Conservation (phyloP, 2,113 vertebrate species). For the Microcebus tavaratra region DNA sequence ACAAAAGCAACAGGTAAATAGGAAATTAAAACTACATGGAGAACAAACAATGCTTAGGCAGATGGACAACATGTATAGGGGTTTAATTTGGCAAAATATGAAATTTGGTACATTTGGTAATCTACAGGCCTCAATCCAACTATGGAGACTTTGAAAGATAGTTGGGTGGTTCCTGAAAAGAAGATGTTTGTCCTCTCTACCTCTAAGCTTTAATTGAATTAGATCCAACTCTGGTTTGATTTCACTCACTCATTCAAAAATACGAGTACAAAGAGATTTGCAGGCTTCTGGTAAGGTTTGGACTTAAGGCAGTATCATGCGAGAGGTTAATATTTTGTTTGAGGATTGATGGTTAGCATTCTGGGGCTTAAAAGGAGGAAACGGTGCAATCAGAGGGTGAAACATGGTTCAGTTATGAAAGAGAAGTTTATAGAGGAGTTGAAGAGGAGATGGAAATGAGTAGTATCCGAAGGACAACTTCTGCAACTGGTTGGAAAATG, state of each 20-base stretch:
- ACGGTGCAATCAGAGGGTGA: background rate
- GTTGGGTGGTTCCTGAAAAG: background rate
- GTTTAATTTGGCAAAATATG: constrained; percentile 17
- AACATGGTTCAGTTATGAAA: constrained; percentile 39
- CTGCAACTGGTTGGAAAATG: background rate
- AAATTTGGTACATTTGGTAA: background rate
- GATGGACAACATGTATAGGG: background rate
- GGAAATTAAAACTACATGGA: background rate
- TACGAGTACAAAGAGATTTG: background rate
- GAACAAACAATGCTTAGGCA: background rate
- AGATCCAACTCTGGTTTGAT: background rate
- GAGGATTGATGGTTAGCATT: background rate
- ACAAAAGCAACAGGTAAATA: background rate
- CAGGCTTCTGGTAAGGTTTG: background rate
- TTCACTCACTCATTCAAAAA: constrained; percentile 33
- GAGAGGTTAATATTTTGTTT: constrained; percentile 16
- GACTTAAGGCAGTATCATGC: background rate
- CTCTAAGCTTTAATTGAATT: constrained; percentile 28
- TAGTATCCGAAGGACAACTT: constrained; percentile 15
- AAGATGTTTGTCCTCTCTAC: background rate
- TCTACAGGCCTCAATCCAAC: background rate
- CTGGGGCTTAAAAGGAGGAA: background rate
- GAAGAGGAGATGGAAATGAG: background rate
- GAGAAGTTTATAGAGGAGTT: background rate
- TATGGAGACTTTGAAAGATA: background rate